These are phyloP conservation scores for Tarsius wallacei DNA, from an alignment of 2,797 vertebrate genomes.

Conservation along the genomic window DNA sequence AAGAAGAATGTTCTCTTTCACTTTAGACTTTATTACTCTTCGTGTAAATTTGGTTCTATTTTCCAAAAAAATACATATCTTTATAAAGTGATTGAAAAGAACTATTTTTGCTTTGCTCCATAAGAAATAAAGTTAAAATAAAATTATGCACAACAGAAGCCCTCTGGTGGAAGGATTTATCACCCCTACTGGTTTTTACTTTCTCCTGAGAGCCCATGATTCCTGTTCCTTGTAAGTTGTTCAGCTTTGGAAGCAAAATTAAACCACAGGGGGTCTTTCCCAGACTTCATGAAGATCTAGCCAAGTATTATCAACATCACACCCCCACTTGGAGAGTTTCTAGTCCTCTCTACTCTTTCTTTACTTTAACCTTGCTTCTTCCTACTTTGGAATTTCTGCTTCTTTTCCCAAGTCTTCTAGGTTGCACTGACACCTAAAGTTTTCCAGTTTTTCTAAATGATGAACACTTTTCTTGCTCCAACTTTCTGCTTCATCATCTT, in stretches of 20 bases:
- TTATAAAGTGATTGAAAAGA: neutral
- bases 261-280: neutral
- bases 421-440: neutral
- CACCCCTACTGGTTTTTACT: neutral
- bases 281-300: neutral
- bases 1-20: neutral
- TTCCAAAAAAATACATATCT: conserved; percentile 6
- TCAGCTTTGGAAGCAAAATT: neutral
- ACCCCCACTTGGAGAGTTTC: neutral
- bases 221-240: neutral
- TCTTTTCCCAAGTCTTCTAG: neutral
- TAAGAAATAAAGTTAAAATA: conserved; percentile 57
- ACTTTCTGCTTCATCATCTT: neutral
- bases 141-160: neutral
- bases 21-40: neutral
- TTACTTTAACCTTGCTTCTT: neutral
- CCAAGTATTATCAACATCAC: neutral
- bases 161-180: neutral
- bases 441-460: neutral
- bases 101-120: conserved; percentile 11
- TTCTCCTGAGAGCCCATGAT: neutral
- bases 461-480: neutral
- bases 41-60: neutral
- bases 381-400: neutral
- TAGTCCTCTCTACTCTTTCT: neutral